phyloP scores from a whole-genome alignment of 2,888 invertebrate species.

The Pantelozetes paolii region DNA sequence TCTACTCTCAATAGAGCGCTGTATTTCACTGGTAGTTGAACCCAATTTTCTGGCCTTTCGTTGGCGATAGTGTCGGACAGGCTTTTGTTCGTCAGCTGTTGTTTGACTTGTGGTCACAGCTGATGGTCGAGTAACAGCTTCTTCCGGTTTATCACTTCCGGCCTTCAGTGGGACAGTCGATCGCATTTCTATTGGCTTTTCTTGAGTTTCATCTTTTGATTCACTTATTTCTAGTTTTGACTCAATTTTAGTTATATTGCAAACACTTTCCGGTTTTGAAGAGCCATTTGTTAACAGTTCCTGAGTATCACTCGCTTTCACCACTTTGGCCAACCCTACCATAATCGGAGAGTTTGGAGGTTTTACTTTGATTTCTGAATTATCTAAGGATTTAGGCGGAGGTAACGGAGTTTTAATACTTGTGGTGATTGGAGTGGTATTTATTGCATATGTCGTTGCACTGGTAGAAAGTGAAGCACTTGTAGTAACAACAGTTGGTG shows the following conservation, averaged over 20 bases:
- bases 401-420: not conserved
- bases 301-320: not conserved
- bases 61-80: slow-evolving; percentile 46
- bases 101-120: not conserved
- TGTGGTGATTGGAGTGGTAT: slow-evolving; percentile 1
- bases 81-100: slow-evolving; percentile 32
- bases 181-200: not conserved
- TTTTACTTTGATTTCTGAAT: not conserved
- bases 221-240: slow-evolving; percentile 5
- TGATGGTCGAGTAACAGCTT: slow-evolving; percentile 3
- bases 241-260: not conserved
- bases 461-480: slow-evolving; percentile 8
- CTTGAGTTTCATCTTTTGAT: not conserved
- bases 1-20: slow-evolving; percentile 45
- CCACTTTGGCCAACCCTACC: slow-evolving; percentile 27
- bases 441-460: slow-evolving; percentile 34
- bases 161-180: not conserved
- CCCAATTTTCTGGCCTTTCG: slow-evolving; percentile 48
- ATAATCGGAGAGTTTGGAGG: slow-evolving; percentile 13
- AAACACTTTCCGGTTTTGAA: not conserved
- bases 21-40: slow-evolving; percentile 44
- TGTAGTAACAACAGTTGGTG: slow-evolving; percentile 1
- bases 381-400: not conserved
- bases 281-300: not conserved
- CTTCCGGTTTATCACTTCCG: slow-evolving; percentile 22